Evolutionary conservation across 2,888 invertebrate species (phyloP), one percentile per base, ranked within the genome.

Genomic region (Cheilosia variabilis): DNA sequence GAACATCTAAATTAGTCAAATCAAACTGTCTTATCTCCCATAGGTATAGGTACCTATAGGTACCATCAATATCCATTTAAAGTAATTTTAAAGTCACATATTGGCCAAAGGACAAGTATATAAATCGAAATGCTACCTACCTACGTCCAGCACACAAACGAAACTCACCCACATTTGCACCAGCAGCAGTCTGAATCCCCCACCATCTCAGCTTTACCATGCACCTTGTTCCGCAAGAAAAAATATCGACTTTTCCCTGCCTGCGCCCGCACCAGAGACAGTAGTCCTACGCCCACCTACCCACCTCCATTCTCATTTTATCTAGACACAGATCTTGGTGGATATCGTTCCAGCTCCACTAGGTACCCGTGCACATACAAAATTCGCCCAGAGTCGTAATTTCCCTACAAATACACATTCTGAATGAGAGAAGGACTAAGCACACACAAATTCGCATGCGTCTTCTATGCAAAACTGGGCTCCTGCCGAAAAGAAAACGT

Each of bases 371-470:
- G 22, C 53, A 13, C n/a, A 31, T 13, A 2, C 3, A 27, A 15
- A 55, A 37, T 34, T 75, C 55, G 55, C 62, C 53, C 65, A 52
- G 43, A 41, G 43, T 55, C 45, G 47, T 55, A 73, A 68, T 75
- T 68, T 69, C 57, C 57, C 50, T 47, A 41, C 55, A 60, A 66
- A 50, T 81, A 43, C 68, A 75, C 68, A 55, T 55, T 63, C 60
- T 60, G 31, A 43, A 13, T 50, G 31, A 27, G 24, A 63, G 52
- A 73, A 13, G 45, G n/a, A 65, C 13, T 17, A 45, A 37, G 45
- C 37, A 62, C 47, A 55, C 73, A 75, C 37, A 80, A 63, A 71
- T 69, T 58, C 81, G 82, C 71, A 82, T 71, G 71, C 77, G 77
- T 66, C 65, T 58, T 55, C 41, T 57, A 52, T 81, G 31, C 43